These are phyloP conservation scores for Adrianichthys oophorus DNA, from an alignment of 2,797 vertebrate genomes.

Conservation along the genomic window DNA sequence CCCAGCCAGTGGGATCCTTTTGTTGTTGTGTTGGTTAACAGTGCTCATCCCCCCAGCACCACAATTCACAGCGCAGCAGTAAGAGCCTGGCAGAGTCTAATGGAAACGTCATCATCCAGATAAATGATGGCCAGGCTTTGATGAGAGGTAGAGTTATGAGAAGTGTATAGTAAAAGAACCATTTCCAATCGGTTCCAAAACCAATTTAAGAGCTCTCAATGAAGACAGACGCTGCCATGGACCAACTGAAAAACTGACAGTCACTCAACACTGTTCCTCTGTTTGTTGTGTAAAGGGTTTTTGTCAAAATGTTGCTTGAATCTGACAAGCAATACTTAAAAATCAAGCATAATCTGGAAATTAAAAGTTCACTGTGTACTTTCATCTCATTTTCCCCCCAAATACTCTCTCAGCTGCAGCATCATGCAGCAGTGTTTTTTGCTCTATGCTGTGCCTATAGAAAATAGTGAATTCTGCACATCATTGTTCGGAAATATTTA, in stretches of 20 bases:
- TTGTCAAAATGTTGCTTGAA: constrained; percentile 42
- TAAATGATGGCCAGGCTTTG: constrained; percentile 70
- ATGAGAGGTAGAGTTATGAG: constrained; percentile 71
- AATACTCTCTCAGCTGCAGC: constrained; percentile 37
- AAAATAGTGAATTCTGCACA: constrained; percentile 30
- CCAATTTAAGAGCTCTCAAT: constrained; percentile 69
- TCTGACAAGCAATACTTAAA: constrained; percentile 33
- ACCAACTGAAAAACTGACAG: constrained; percentile 59
- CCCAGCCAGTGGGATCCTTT: constrained; percentile 43
- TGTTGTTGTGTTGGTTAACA: constrained; percentile 69
- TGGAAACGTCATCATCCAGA: constrained; percentile 78
- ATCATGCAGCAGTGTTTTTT: constrained; percentile 31
- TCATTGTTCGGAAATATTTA: constrained; percentile 31
- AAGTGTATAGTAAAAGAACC: constrained; percentile 72
- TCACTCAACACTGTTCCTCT: constrained; percentile 50
- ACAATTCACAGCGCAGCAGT: constrained; percentile 75
- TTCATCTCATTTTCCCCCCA: constrained; percentile 31
- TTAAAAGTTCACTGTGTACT: constrained; percentile 38
- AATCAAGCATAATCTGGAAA: constrained; percentile 33
- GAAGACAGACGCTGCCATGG: constrained; percentile 71
- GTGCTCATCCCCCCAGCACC: constrained; percentile 53
- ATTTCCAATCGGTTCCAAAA: constrained; percentile 69
- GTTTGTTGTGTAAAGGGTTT: constrained; percentile 56
- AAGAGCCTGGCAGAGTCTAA: constrained; percentile 75
- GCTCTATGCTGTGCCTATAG: constrained; percentile 32